Evolutionary conservation across 2,888 invertebrate genomes (phyloP), one percentile per base, ranked within the genome.

Genomic region (Tillus elongatus): DNA sequence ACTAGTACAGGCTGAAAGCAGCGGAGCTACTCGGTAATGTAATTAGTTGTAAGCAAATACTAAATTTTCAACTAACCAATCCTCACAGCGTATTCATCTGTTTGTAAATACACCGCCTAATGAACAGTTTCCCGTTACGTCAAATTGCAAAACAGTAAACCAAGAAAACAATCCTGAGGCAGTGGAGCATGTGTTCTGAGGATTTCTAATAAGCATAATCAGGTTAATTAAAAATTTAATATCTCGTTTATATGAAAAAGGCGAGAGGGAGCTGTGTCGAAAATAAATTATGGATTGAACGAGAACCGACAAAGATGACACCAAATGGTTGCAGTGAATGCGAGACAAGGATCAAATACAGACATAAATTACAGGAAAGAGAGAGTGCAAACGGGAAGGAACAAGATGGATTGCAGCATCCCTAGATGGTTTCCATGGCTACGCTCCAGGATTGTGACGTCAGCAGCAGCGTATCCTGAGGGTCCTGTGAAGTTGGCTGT

Each of bases 381-480:
- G 36, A 49, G 54, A 55, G 53, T 41, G 44, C 47, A 45, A 52
- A 49, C 43, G 49, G 55, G 54, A 54, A 52, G 48, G 53, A 58
- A 57, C 57, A 56, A 57, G 57, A 57, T 54, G 54, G 55, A 57
- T 55, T 52, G 56, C 58, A 52, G 57, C 59, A 61, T 60, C 60
- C 62, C 63, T 58, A 58, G 63, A 60, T 58, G 58, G 63, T 63
- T 56, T 53, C 59, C 57, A 61, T 61, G 51, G 58, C 49, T 43
- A 63, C 60, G 52, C 50, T 59, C 57, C 56, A 57, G 59, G 57
- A 52, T 45, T 49, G 55, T 58, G 56, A 59, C 58, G 58, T 59
- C 58, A 56, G 49, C 41, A 45, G 44, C 52, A 54, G 51, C 28
- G 14, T 39, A 19, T 19, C 24, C 24, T n/a, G 24, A 19, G 24